Evolutionary conservation across 2,888 invertebrate genomes (phyloP), one percentile per base, ranked within the genome.

Genomic region (Psylliodes chrysocephalus): DNA sequence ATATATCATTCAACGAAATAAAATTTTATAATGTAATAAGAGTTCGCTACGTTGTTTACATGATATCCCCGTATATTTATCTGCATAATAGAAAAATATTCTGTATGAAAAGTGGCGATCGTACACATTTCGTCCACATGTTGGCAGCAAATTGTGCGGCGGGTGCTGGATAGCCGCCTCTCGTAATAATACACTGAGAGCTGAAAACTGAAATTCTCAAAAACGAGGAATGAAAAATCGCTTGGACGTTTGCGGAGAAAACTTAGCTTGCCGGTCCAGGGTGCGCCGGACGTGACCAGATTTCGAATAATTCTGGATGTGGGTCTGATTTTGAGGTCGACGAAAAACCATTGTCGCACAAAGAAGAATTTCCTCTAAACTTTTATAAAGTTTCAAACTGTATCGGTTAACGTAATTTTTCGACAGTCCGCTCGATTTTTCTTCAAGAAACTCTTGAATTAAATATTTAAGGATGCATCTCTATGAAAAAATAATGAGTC

Each of bases 161-260:
- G 17, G 44, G 10, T 10, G 72, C 73, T 60, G 46, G 65, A 25
- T 59, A 47, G 57, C 71, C 71, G 71, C 73, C 64, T 70, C 68
- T 70, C 77, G 74, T 76, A 74, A 80, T 81, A 82, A 82, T 82
- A 81, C 80, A 82, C 79, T 82, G 81, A 82, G 82, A 79, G 80
- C 78, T 19, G 57, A 28, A 47, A 57, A 49, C 30, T 40, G 38
- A 38, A 54, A 33, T 54, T 49, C 40, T 59, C 15, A 59, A 46
- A 40, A 59, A 59, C 49, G 59, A 78, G 77, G 78, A 79, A 80
- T 82, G 82, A 82, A 82, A 82, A 82, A 82, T 82, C 76, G 81
- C 75, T 79, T 77, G 82, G 82, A 82, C 82, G 76, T 80, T 81
- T 80, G 78, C 77, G 77, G 73, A 77, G 73, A 73, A 79, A 78